Base-by-base conservation (phyloP, 2,113 vertebrate species). In the Cacatua alba region DNA sequence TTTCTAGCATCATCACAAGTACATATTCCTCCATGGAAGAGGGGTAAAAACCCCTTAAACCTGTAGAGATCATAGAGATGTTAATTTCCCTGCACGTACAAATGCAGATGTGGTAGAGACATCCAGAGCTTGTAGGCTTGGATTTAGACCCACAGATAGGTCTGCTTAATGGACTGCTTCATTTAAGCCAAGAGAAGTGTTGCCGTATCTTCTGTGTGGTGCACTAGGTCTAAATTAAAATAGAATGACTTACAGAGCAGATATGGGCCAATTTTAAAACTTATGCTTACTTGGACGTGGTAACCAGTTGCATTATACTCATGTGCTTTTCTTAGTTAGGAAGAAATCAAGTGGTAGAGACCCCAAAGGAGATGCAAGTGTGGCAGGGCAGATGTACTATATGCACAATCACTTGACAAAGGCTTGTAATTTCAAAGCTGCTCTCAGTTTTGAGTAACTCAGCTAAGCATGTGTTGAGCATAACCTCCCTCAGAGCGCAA, bases 11-110 rank as follows among this genome's bases (percentile, higher is more conserved):
- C 69, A 62, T 65, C 12, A 3, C 12, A 60, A 76, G 17, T 39
- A 35, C 39, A 39, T 67, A 59, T 2, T 65, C 59, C 23, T 62
- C n/a, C 24, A 71, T 1, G 6, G 35, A 17, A 82, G 39, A 79
- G 37, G 21, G 4, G 0, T 1, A 12, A 74, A 37, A 41, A 33
- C 5, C 3, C 11, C 0, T 33, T 33, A 31, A 71, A 65, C 5
- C 21, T 57, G 13, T 15, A 24, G 33, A 59, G 9, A 35, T 59
- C 9, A 24, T 3, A 59, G 9, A 24, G 21, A 16, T 35, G 33
- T 24, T 59, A 15, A 59, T 59, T 23, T 35, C 9, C 35, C 20
- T 15, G 10, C 8, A 15, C 5, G 4, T 35, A 35, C 33, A 59
- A 59, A 59, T 3, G 21, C 23, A 35, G 21, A 23, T 10, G 24